A percentile compares a stretch with the other conserved stretches of the same genome.
Evolutionary conservation across 1,140 invertebrate genomes (phyloP).

Genomic region (Brachionus plicatilis): DNA sequence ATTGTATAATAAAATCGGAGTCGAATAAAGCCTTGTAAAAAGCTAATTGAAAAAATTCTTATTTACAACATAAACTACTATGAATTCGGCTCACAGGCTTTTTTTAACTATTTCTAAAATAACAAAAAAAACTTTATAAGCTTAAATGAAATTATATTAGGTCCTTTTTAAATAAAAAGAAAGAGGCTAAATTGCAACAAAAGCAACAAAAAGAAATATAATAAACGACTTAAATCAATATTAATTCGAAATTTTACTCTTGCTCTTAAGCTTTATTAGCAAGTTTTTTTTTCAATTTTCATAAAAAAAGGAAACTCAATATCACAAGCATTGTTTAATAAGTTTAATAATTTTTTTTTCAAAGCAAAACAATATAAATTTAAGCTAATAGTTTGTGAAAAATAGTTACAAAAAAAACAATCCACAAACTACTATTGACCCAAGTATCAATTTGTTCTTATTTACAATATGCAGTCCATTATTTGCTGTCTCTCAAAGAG

Average conservation of each 20-base stretch:
- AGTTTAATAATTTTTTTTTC: constrained; percentile 1
- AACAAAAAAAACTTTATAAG: not conserved
- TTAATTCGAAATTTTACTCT: constrained; percentile 7
- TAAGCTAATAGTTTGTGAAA: not conserved
- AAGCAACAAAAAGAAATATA: not conserved
- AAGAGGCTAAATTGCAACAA: not conserved
- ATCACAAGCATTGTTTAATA: constrained; percentile 19
- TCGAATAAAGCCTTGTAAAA: not conserved
- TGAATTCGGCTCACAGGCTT: constrained; percentile 5
- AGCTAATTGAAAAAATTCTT: not conserved
- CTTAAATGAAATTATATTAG: not conserved
- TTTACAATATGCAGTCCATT: too few species aligned
- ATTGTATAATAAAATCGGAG: not conserved
- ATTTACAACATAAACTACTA: not conserved
- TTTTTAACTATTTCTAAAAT: not conserved
- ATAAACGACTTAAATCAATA: constrained; percentile 9
- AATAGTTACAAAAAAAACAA: not conserved
- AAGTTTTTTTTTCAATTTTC: constrained; percentile 9
- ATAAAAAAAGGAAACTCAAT: constrained; percentile 19
- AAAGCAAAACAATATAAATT: not conserved
- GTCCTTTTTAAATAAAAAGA: constrained; percentile 6
- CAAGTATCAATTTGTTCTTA: not conserved
- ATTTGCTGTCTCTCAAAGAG: not conserved
- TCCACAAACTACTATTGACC: not conserved
- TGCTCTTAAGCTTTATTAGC: not conserved